A percentile compares a stretch with the other conserved stretches of the same genome.
phyloP scores from a whole-genome alignment of 2,797 vertebrate species.

The Sebastes jordani region DNA sequence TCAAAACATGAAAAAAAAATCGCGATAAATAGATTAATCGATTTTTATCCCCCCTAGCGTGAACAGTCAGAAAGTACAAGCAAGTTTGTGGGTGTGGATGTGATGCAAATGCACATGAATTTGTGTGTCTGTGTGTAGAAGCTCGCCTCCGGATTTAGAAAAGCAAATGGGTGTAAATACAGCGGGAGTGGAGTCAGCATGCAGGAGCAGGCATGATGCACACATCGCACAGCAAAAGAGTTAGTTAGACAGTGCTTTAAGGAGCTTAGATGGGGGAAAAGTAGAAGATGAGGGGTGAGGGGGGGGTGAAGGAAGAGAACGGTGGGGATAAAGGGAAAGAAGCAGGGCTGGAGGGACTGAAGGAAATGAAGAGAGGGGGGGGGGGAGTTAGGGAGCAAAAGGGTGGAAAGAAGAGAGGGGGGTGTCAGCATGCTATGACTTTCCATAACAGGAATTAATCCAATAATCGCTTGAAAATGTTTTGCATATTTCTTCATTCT shows the following conservation, averaged over 20 bases:
- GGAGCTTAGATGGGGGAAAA: slow-evolving; percentile 48
- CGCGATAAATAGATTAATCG: too few relatives aligned
- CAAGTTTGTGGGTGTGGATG: neutral
- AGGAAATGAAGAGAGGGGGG: slow-evolving; percentile 6
- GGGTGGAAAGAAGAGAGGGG: neutral
- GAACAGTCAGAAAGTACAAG: neutral
- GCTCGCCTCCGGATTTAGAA: slow-evolving; percentile 34
- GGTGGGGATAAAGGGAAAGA: slow-evolving; percentile 36
- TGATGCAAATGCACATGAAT: slow-evolving; percentile 17
- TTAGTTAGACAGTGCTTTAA: slow-evolving; percentile 52
- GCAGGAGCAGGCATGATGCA: slow-evolving; percentile 37
- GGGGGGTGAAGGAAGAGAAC: slow-evolving; percentile 6
- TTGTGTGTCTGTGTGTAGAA: neutral
- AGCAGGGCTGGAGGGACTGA: slow-evolving; percentile 34
- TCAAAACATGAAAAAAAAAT: too few relatives aligned
- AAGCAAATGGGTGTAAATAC: slow-evolving; percentile 51
- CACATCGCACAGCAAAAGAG: slow-evolving; percentile 24
- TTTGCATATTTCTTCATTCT: slow-evolving; percentile 52
- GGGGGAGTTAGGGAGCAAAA: neutral
- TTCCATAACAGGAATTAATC: slow-evolving; percentile 60
- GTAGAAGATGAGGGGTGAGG: slow-evolving; percentile 2
- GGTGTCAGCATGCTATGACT: slow-evolving; percentile 30
- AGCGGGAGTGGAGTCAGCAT: slow-evolving; percentile 44
- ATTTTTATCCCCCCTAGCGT: neutral
- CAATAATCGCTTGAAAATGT: slow-evolving; percentile 53